Evolutionary conservation across 2,113 vertebrate species (phyloP), one percentile per base, ranked within the genome.

Genomic region (Ivindomyrus marchei): DNA sequence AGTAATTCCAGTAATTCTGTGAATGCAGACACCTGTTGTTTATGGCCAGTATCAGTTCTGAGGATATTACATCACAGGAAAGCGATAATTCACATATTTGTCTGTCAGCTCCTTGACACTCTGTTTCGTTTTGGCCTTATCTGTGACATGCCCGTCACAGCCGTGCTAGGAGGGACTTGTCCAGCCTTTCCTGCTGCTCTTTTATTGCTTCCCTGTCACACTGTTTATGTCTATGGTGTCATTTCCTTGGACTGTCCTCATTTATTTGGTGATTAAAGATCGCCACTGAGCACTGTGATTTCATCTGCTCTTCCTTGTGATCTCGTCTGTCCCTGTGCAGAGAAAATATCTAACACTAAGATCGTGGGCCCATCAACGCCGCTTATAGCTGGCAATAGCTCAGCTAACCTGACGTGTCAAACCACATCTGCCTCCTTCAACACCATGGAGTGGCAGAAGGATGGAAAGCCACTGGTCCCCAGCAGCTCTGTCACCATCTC

Each of bases 341-440:
- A 84, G 86, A 31, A 21, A 62, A 85, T 91, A 83, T 84, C 90
- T 6, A 56, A 56, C 10, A 45, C 46, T 46, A 88, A 42, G 31
- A 74, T 91, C 53, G 89, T 45, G 19, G 86, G 90, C 45, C 90
- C 87, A 47, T 70, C 52, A 24, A 15, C 7, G 13, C 21, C 21
- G 0, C 70, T 91, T 17, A 77, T 91, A 52, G 90, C 88, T 47
- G 90, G 85, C 45, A 91, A 88, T 24, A 88, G 87, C 52, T 52
- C 89, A 21, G 89, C 56, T 70, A 91, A 62, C 74, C 86, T 91
- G n/a, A 91, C 27, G 21, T 91, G 90, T 89, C 50, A 88, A 53
- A 77, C 85, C 31, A 36, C 49, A 0, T 9, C 31, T 7, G 89
- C 86, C 42, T 84, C 36, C 10, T 3, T 84, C 13, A 21, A 1